Evolutionary conservation across 92 coral and sea anemone genomes (phyloP).

Genomic region (Pocillopora meandrina): DNA sequence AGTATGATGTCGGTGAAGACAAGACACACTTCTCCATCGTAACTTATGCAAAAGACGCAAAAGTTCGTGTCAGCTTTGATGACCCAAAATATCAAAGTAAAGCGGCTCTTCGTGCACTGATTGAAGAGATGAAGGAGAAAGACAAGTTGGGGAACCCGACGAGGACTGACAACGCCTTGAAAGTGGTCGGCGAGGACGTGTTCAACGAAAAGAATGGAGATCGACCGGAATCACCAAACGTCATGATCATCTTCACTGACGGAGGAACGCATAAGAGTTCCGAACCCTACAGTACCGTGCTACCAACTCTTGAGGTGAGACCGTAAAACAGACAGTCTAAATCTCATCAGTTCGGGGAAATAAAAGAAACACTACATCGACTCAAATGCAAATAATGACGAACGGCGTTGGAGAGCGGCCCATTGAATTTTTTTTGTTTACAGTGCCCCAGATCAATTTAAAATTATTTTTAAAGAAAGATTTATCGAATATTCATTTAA

Average conservation of each 20-base stretch:
- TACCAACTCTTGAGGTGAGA: slow-evolving; percentile 25
- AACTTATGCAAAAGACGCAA: neutral
- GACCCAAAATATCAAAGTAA: slow-evolving; percentile 1
- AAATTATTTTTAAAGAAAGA: no score
- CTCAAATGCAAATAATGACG: no score
- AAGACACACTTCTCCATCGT: slow-evolving; percentile 8
- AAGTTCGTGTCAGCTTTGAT: slow-evolving; percentile 9
- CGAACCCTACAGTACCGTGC: slow-evolving; percentile 3
- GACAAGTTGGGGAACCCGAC: slow-evolving; percentile 14
- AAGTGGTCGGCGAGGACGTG: neutral
- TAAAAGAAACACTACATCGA: no score
- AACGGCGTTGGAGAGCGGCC: no score
- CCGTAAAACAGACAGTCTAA: no score
- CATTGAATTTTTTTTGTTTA: no score
- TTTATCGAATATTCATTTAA: no score
- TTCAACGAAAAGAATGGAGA: slow-evolving; percentile 20
- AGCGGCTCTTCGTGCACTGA: neutral
- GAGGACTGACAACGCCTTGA: neutral
- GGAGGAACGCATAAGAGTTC: slow-evolving; percentile 3
- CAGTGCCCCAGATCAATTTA: no score
- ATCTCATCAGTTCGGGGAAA: no score
- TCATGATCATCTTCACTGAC: slow-evolving; percentile 30
- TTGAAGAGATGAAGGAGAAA: slow-evolving; percentile 2
- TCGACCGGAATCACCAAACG: slow-evolving; percentile 25
- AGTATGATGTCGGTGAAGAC: slow-evolving; percentile 16